These are phyloP conservation scores for Globodera rostochiensis DNA, from an alignment of 1,140 invertebrate species.

Conservation along the genomic window DNA sequence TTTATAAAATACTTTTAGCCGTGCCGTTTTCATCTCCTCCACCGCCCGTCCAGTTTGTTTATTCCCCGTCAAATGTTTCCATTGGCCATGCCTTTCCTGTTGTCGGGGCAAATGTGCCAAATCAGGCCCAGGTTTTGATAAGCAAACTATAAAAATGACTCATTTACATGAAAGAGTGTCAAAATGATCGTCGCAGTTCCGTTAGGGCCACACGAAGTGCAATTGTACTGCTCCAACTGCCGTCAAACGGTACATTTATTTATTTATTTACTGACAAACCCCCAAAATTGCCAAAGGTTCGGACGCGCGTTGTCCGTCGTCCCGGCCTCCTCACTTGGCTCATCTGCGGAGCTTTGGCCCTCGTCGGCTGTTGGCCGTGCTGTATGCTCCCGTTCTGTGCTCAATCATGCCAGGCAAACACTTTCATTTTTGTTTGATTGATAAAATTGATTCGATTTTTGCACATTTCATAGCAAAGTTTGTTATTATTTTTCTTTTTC, in stretches of 20 bases:
- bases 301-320: slow-evolving; percentile 9
- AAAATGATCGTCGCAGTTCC: slow-evolving; percentile 28
- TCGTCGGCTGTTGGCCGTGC: slow-evolving; percentile 32
- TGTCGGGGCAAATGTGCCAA: neutral
- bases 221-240: slow-evolving; percentile 24
- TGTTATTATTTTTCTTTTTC: slow-evolving; percentile 1
- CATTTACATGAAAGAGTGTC: neutral
- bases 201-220: slow-evolving; percentile 19
- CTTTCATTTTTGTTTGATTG: neutral
- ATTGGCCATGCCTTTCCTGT: neutral
- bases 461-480: neutral
- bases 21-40: neutral
- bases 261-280: neutral
- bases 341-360: slow-evolving; percentile 28
- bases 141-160: neutral
- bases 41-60: neutral
- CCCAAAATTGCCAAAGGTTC: neutral
- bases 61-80: neutral
- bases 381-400: slow-evolving; percentile 26
- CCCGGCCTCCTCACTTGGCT: slow-evolving; percentile 27
- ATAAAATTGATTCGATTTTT: neutral
- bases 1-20: neutral
- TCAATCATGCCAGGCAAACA: slow-evolving; percentile 10
- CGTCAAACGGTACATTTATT: slow-evolving; percentile 7
- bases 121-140: neutral